These are phyloP conservation scores for Ruditapes philippinarum DNA, from an alignment of 1,140 invertebrate species.

Conservation along the genomic window DNA sequence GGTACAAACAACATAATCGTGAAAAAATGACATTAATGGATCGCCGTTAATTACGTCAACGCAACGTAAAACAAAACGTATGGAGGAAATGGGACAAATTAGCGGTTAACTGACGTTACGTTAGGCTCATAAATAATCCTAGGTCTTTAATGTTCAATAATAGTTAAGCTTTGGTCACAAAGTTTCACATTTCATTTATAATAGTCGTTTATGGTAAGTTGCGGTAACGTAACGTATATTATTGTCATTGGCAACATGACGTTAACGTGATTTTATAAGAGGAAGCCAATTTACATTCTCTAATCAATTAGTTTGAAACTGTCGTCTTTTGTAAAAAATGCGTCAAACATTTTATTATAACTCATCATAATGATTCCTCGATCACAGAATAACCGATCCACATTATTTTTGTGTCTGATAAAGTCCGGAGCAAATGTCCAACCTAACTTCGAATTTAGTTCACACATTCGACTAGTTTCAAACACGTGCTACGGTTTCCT, in stretches of 20 bases:
- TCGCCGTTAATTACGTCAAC: not conserved
- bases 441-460: not conserved
- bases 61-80: not conserved
- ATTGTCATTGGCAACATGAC: not conserved
- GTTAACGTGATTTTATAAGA: too few species aligned
- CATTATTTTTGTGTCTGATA: too few species aligned
- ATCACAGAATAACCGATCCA: too few species aligned
- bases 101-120: not conserved
- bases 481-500: not conserved
- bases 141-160: too few species aligned
- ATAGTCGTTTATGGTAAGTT: not conserved
- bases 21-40: conserved; percentile 2
- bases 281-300: too few species aligned
- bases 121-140: not conserved
- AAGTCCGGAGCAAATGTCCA: not conserved
- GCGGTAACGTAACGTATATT: not conserved
- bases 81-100: not conserved
- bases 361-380: too few species aligned
- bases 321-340: too few species aligned
- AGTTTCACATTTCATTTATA: not conserved
- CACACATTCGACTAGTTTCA: not conserved
- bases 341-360: too few species aligned
- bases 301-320: too few species aligned
- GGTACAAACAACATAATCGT: not conserved
- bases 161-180: too few species aligned